These are phyloP conservation scores for Nomia melanderi DNA, from an alignment of 1,140 invertebrate genomes.

Conservation along the genomic window DNA sequence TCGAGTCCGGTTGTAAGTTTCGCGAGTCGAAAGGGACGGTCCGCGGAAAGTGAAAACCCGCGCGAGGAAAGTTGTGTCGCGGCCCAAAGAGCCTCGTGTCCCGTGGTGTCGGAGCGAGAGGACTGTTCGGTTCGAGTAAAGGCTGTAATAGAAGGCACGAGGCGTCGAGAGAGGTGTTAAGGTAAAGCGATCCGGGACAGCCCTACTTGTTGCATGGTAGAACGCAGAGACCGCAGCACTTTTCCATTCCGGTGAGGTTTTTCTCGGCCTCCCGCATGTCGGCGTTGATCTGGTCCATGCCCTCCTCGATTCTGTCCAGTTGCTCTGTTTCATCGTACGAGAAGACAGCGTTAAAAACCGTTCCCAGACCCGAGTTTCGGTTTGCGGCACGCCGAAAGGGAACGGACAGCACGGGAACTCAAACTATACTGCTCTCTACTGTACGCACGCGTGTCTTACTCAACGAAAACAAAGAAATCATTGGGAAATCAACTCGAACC, in stretches of 20 bases:
- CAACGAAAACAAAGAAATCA: background rate
- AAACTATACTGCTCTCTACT: constrained; percentile 9
- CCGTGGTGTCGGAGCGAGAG: no score
- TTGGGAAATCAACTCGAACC: no score
- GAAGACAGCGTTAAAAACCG: constrained; percentile 43
- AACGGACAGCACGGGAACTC: constrained; percentile 28
- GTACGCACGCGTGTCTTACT: background rate
- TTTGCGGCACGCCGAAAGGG: constrained; percentile 30
- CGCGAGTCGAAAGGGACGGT: no score
- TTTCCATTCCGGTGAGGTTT: constrained; percentile 99
- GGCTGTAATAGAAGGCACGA: no score
- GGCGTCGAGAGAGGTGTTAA: background rate
- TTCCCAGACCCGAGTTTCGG: background rate
- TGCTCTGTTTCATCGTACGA: constrained; percentile 88
- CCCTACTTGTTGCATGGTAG: constrained; percentile 98
- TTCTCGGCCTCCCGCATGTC: constrained; percentile 99
- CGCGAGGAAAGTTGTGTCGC: no score
- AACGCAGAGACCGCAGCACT: constrained; percentile 99
- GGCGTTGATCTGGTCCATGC: constrained; percentile 99
- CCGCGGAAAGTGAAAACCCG: no score
- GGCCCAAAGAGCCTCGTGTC: no score
- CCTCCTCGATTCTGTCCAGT: constrained; percentile 99
- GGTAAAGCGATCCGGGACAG: constrained; percentile 28
- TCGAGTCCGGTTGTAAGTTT: no score
- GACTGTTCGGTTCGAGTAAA: no score